A percentile compares a stretch with the other conserved stretches of the same genome.
Evolutionary conservation across 2,797 vertebrate genomes (phyloP).

Genomic region (Aeoliscus strigatus): DNA sequence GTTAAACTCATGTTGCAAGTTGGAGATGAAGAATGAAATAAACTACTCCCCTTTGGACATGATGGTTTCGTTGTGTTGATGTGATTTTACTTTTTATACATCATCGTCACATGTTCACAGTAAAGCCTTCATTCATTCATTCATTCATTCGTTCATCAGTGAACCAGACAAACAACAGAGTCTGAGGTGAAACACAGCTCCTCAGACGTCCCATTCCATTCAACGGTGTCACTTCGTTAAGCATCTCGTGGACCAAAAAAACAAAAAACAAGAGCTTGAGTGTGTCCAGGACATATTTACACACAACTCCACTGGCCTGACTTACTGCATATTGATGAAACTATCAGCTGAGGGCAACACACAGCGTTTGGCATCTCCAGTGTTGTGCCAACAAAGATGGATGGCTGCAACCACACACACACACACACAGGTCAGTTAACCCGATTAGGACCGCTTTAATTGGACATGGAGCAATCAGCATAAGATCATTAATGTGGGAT

Average conservation of each 20-base stretch:
- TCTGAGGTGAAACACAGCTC: slow-evolving; percentile 22
- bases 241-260: slow-evolving; percentile 10
- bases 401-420: slow-evolving; percentile 46
- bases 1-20: too few relatives aligned
- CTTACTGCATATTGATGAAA: slow-evolving; percentile 29
- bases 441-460: slow-evolving; percentile 46
- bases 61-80: too few relatives aligned
- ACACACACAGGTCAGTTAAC: slow-evolving; percentile 46
- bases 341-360: slow-evolving; percentile 4
- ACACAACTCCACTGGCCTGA: slow-evolving; percentile 28
- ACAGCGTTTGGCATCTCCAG: slow-evolving; percentile 11
- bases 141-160: too few relatives aligned
- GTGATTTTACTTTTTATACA: too few relatives aligned
- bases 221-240: slow-evolving; percentile 24
- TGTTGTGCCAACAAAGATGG: slow-evolving; percentile 54
- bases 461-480: slow-evolving; percentile 46
- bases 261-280: slow-evolving; percentile 12
- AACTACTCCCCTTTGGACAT: too few relatives aligned
- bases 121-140: too few relatives aligned
- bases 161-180: too few relatives aligned
- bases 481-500: slow-evolving; percentile 34
- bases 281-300: slow-evolving; percentile 15
- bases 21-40: too few relatives aligned
- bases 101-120: too few relatives aligned
- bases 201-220: slow-evolving; percentile 31